These are phyloP conservation scores for Tragelaphus eurycerus DNA, from an alignment of 2,797 vertebrate species.

Conservation along the genomic window DNA sequence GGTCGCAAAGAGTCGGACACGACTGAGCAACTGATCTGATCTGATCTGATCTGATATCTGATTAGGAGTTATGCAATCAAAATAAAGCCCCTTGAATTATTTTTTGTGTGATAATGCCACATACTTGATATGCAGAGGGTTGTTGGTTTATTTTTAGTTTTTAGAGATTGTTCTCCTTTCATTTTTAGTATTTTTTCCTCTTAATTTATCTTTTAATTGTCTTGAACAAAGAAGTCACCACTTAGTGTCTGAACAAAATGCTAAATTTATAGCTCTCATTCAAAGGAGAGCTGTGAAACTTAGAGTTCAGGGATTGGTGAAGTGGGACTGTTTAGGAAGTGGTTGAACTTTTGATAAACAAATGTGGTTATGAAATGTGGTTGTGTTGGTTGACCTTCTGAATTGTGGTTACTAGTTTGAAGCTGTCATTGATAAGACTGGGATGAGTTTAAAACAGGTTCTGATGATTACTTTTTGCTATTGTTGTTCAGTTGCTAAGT, in stretches of 20 bases:
- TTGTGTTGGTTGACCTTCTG: background rate
- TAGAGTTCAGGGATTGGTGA: background rate
- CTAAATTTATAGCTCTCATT: background rate
- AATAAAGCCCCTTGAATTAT: background rate
- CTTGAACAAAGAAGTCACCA: background rate
- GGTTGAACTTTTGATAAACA: background rate
- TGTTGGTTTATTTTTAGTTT: background rate
- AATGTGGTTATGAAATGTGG: background rate
- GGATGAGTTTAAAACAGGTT: background rate
- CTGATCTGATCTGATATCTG: background rate
- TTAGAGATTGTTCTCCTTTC: background rate
- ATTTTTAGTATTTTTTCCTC: background rate
- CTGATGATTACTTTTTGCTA: background rate
- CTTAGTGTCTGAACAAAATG: background rate
- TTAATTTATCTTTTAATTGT: background rate
- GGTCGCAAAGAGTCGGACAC: no score
- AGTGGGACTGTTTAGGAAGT: background rate
- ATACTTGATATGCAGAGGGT: background rate
- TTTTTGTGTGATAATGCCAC: background rate
- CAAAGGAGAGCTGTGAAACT: background rate
- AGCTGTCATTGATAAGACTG: background rate
- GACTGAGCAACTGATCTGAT: no score
- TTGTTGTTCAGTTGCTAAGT: background rate
- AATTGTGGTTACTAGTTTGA: background rate
- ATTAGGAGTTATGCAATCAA: background rate